phyloP scores from a whole-genome alignment of 1,140 invertebrate species.

The Heterodera carotae region DNA sequence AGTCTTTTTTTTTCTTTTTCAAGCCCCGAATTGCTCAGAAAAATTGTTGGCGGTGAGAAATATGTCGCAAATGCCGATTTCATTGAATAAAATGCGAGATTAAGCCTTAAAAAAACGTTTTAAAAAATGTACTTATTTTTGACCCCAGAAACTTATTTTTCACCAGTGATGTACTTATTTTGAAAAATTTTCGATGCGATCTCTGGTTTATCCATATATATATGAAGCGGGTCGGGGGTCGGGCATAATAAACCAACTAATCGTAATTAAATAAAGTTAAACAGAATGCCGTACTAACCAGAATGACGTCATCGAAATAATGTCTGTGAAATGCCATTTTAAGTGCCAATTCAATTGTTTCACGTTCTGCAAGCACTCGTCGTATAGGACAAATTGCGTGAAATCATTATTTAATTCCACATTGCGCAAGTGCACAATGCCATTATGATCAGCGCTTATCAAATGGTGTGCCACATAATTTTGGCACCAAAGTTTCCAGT shows the following conservation, averaged over 20 bases:
- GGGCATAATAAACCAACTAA: background rate
- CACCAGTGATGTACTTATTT: no score
- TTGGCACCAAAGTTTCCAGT: background rate
- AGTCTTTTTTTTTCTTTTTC: no score
- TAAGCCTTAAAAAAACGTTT: no score
- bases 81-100: no score
- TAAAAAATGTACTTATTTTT: no score
- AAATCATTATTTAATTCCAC: background rate
- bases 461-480: background rate
- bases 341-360: background rate
- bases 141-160: no score
- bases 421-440: background rate
- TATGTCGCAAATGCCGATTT: no score
- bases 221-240: no score
- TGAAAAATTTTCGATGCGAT: no score
- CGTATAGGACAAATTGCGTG: background rate
- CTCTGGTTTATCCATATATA: no score
- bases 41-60: no score
- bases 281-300: background rate
- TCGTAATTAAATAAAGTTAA: background rate
- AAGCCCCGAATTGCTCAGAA: no score
- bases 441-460: background rate
- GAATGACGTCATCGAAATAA: background rate
- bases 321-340: background rate
- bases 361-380: background rate